phyloP scores from a whole-genome alignment of 2,113 vertebrate species.

The western clawed frog (Xenopus tropicalis) region UCB_Xtro_10.0 CM004444.2:61066001-61066500 shows the following conservation, averaged over 20 bases:
- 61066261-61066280: constrained; percentile 31
- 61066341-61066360: constrained; percentile 24
- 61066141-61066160: too few species aligned
- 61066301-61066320: constrained; percentile 15
- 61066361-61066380: constrained; percentile 17
- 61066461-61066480: not conserved
- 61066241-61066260: constrained; percentile 22
- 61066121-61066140: too few species aligned
- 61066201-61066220: constrained; percentile 16
- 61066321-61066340: constrained; percentile 20
- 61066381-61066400: not conserved
- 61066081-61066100: too few species aligned
- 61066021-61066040: too few species aligned
- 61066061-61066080: too few species aligned
- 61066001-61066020: too few species aligned
- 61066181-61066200: constrained; percentile 21
- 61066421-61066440: not conserved
- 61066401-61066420: constrained; percentile 3
- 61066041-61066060: too few species aligned
- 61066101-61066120: too few species aligned
- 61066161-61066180: not conserved
- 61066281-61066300: constrained; percentile 9
- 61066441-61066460: not conserved
- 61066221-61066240: constrained; percentile 23
- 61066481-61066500: not conserved